Evolutionary conservation across 2,797 vertebrate genomes (phyloP).

Genomic region (Lacerta agilis): DNA sequence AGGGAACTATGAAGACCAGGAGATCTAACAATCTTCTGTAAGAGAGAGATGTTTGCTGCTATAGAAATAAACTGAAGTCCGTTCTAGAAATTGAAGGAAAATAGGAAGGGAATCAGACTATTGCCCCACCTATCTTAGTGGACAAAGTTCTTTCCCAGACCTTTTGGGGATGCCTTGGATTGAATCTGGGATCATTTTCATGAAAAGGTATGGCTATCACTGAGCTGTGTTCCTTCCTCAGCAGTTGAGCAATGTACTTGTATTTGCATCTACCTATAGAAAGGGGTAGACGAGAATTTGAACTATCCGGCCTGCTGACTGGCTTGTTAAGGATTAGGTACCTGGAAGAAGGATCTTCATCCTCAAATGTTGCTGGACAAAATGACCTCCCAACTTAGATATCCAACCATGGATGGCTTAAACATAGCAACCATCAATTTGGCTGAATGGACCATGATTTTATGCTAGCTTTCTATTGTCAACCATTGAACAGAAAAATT

Average conservation of each 20-base stretch:
- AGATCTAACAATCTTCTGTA: neutral
- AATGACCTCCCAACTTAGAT: no score
- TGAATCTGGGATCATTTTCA: neutral
- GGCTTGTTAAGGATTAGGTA: neutral
- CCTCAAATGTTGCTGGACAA: neutral
- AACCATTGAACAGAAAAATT: neutral
- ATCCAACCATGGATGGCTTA: neutral
- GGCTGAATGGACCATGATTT: neutral
- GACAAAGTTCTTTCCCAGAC: neutral
- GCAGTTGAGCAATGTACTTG: neutral
- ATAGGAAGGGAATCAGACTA: no score
- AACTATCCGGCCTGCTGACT: neutral
- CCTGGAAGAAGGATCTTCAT: no score
- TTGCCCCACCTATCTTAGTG: no score
- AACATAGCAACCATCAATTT: neutral
- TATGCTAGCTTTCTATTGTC: neutral
- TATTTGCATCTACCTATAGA: neutral
- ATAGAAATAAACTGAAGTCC: neutral
- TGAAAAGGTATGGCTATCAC: neutral
- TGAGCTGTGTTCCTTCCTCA: neutral
- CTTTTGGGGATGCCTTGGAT: neutral
- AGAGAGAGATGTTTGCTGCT: neutral
- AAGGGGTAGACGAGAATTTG: neutral
- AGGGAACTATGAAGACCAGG: neutral
- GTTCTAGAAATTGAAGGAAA: neutral